Conservation (phyloP, 92 coral and sea anemone species). For the Epizoanthus illoricatus region DNA sequence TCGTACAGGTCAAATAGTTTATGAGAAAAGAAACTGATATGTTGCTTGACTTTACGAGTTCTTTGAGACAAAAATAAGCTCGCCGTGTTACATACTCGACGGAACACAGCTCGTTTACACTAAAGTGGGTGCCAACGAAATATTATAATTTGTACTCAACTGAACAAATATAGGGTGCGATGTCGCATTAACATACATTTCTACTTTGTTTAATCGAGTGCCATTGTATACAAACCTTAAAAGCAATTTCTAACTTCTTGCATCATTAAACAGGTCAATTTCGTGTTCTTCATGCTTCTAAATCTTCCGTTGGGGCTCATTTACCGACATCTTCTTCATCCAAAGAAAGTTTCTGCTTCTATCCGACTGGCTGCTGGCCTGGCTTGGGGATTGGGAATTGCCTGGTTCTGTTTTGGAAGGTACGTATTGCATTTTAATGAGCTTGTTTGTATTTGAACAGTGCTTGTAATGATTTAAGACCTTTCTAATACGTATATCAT, state of each 20-base stretch:
- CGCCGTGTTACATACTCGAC: no score
- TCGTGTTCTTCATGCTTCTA: slow-evolving; percentile 24
- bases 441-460: background rate
- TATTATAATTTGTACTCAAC: no score
- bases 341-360: slow-evolving; percentile 19
- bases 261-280: slow-evolving; percentile 22
- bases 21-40: no score
- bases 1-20: no score
- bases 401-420: slow-evolving; percentile 42
- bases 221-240: no score
- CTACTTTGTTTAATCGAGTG: background rate
- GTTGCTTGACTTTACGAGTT: no score
- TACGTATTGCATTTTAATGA: background rate
- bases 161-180: no score
- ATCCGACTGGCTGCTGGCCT: background rate
- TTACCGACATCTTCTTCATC: slow-evolving; percentile 21
- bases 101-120: no score
- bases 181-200: background rate
- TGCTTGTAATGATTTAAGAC: no score
- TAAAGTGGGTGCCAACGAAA: no score
- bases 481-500: background rate
- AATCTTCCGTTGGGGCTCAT: slow-evolving; percentile 30
- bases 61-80: no score
- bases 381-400: slow-evolving; percentile 24
- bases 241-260: background rate